These are phyloP conservation scores for Macroramphosus scolopax DNA, from an alignment of 2,797 vertebrate genomes.

Conservation along the genomic window DNA sequence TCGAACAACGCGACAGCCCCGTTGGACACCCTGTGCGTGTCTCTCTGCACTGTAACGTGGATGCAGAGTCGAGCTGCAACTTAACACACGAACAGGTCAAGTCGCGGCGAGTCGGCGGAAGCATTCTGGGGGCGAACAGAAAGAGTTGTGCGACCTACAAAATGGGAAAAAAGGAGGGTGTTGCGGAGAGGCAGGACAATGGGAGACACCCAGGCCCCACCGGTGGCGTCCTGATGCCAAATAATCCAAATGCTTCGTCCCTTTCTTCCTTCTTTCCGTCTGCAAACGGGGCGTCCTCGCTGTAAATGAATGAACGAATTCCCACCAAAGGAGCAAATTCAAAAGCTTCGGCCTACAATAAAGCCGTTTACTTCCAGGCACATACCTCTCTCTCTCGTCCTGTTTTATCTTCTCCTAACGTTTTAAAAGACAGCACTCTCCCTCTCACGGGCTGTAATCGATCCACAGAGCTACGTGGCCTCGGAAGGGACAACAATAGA, in stretches of 20 bases:
- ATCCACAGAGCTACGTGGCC: conserved; percentile 47
- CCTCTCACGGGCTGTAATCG: conserved; percentile 10
- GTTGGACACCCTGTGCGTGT: too few species aligned
- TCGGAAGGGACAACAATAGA: conserved; percentile 54
- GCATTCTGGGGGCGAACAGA: too few species aligned
- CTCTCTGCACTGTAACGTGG: too few species aligned
- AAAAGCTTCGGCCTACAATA: conserved; percentile 45
- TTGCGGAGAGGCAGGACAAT: conserved; percentile 54
- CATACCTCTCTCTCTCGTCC: too few species aligned
- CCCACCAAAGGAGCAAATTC: conserved; percentile 19
- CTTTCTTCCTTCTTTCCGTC: conserved; percentile 12
- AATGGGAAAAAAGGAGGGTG: conserved; percentile 20
- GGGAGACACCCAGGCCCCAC: conserved; percentile 57
- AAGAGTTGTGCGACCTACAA: conserved; percentile 36
- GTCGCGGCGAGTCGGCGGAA: too few species aligned
- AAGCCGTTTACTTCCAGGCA: conserved; percentile 25
- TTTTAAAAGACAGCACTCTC: neutral
- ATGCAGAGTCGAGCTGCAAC: too few species aligned
- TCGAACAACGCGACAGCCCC: too few species aligned
- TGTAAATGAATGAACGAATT: conserved; percentile 56
- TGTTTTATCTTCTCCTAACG: too few species aligned
- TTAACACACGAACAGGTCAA: neutral
- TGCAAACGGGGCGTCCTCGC: conserved; percentile 17
- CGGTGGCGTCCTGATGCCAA: conserved; percentile 44
- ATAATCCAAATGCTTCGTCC: conserved; percentile 23